phyloP scores from a whole-genome alignment of 2,113 vertebrate species.

The Illadopsis cleaveri region DNA sequence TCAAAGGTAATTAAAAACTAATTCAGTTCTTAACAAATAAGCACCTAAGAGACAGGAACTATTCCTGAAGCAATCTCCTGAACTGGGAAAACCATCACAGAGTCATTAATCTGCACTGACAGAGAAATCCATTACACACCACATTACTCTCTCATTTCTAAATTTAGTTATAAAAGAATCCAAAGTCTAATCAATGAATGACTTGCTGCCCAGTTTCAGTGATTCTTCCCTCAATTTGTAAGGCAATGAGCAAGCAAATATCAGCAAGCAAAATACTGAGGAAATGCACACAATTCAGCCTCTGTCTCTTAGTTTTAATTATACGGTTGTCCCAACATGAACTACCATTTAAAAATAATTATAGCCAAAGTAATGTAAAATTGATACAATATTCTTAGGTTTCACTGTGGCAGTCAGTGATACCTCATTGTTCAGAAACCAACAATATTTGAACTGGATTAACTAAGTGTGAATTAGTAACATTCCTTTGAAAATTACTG shows the following conservation, averaged over 20 bases:
- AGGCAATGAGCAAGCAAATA: background rate
- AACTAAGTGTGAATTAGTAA: slow-evolving; percentile 28
- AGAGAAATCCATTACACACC: slow-evolving; percentile 36
- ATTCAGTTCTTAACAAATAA: slow-evolving; percentile 17
- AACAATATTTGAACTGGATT: slow-evolving; percentile 7
- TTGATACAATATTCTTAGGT: slow-evolving; percentile 21
- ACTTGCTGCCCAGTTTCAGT: background rate
- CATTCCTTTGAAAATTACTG: slow-evolving; percentile 19
- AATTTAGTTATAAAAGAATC: slow-evolving; percentile 10
- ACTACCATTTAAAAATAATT: slow-evolving; percentile 45
- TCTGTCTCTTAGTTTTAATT: slow-evolving; percentile 22
- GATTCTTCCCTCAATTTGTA: slow-evolving; percentile 5
- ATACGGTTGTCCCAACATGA: background rate
- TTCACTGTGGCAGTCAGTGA: background rate
- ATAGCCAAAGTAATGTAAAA: slow-evolving; percentile 7
- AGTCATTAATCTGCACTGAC: slow-evolving; percentile 29
- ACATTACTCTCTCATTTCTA: background rate
- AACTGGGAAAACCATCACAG: background rate
- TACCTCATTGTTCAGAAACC: slow-evolving; percentile 31
- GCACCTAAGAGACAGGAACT: background rate
- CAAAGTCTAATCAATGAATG: background rate
- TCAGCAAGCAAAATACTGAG: background rate
- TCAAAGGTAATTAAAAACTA: slow-evolving; percentile 23
- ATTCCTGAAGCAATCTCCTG: background rate
- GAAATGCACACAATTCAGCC: background rate